phyloP scores from a whole-genome alignment of 2,888 invertebrate genomes.

The Papilio elwesi region DNA sequence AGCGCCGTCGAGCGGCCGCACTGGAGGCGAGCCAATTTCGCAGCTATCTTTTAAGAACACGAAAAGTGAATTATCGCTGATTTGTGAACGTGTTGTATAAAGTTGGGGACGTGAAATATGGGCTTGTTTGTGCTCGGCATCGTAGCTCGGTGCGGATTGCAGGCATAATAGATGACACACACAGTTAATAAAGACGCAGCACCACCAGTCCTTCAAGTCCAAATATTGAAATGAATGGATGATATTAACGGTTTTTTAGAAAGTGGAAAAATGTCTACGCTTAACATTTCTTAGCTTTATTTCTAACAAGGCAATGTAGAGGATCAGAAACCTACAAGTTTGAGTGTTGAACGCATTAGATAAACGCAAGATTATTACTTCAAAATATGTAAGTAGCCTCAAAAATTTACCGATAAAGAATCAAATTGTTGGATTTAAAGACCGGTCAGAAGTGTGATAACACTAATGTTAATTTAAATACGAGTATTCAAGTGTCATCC shows the following conservation, averaged over 20 bases:
- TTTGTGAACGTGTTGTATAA: conserved; percentile 41
- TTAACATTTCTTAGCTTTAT: too few species aligned
- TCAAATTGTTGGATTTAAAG: neutral
- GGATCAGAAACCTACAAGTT: too few species aligned
- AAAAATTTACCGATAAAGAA: too few species aligned
- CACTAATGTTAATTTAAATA: neutral
- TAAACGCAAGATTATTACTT: too few species aligned
- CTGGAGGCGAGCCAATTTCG: conserved; percentile 42
- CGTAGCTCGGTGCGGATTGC: neutral
- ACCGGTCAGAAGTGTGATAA: neutral
- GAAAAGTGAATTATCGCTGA: conserved; percentile 43
- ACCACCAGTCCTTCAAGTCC: too few species aligned
- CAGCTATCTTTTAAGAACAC: conserved; percentile 38
- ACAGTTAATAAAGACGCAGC: neutral
- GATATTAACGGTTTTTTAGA: too few species aligned
- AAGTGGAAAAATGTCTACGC: too few species aligned
- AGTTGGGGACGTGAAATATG: conserved; percentile 29
- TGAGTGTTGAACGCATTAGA: too few species aligned
- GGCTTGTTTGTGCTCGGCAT: conserved; percentile 12
- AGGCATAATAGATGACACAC: neutral
- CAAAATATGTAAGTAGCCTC: too few species aligned
- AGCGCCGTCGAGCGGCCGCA: conserved; percentile 21
- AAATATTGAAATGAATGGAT: too few species aligned
- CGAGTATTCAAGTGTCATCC: neutral
- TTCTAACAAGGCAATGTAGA: too few species aligned